Percentiles rank a stretch among this genome's conserved stretches.
These are phyloP conservation scores for Dasypus novemcinctus DNA, from an alignment of 2,113 vertebrate genomes.

Conservation along the genomic window DNA sequence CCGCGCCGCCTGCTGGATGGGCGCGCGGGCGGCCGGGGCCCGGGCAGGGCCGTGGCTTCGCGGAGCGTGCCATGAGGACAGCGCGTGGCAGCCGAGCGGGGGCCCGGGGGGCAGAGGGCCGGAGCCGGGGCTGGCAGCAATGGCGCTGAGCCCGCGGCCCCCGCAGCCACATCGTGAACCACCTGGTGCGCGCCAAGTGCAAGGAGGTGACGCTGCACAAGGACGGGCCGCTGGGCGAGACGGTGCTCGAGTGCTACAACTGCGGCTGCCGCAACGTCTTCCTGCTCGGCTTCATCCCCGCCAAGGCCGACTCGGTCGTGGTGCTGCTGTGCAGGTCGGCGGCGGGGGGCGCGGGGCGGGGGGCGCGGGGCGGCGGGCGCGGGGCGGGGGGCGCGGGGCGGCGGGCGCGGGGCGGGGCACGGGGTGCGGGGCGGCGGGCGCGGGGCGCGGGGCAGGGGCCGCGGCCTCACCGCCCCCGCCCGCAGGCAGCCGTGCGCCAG, in stretches of 20 bases:
- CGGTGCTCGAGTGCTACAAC: slow-evolving; percentile 98
- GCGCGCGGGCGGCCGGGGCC: no score
- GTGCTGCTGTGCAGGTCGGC: slow-evolving; percentile 95
- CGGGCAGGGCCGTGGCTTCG: not conserved
- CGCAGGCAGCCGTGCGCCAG: slow-evolving; percentile 97
- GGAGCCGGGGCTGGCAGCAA: not conserved
- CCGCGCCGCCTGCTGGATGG: no score
- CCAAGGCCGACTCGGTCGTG: slow-evolving; percentile 97
- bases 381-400: not conserved
- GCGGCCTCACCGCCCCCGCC: no score
- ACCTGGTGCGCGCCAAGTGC: slow-evolving; percentile 97
- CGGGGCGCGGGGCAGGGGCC: no score
- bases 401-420: not conserved
- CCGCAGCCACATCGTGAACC: slow-evolving; percentile 99
- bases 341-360: not conserved
- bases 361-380: not conserved
- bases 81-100: fast-evolving
- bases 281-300: slow-evolving; percentile 98
- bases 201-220: slow-evolving; percentile 99
- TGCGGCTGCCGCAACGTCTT: slow-evolving; percentile 98
- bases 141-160: no score
- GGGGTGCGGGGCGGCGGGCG: not conserved
- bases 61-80: not conserved
- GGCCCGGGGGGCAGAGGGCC: not conserved
- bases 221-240: slow-evolving; percentile 97